These are phyloP conservation scores for Puffinus mauretanicus DNA, from an alignment of 2,113 vertebrate genomes.

Conservation along the genomic window DNA sequence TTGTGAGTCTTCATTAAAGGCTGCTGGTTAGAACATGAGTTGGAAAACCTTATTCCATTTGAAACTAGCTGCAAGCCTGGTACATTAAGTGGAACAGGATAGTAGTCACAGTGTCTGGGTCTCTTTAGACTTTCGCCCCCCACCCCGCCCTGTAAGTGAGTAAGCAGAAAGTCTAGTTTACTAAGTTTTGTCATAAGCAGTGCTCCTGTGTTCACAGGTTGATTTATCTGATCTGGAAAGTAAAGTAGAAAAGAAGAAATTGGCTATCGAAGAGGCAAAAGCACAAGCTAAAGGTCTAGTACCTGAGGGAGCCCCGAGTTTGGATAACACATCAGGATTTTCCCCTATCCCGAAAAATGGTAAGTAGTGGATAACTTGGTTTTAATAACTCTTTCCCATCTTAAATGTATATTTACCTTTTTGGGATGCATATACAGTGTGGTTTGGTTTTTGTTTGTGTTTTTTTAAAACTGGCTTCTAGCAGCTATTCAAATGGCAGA, in stretches of 20 bases:
- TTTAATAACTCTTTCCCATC: background rate
- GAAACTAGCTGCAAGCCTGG: background rate
- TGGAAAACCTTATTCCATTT: background rate
- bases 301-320: slow-evolving; percentile 51
- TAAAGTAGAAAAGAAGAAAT: slow-evolving; percentile 77
- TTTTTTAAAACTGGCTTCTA: background rate
- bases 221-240: slow-evolving; percentile 76
- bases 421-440: background rate
- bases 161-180: background rate
- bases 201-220: slow-evolving; percentile 58
- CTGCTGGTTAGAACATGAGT: background rate
- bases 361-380: background rate
- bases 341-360: slow-evolving; percentile 79
- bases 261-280: slow-evolving; percentile 78
- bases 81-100: background rate
- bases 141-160: accelerated
- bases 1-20: background rate
- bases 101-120: background rate
- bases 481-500: background rate
- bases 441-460: background rate
- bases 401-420: background rate
- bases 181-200: background rate
- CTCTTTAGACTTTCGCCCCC: background rate
- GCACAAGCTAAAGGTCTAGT: slow-evolving; percentile 75
- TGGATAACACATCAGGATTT: slow-evolving; percentile 74